phyloP scores from a whole-genome alignment of 2,888 invertebrate species.

The Physocephala rufipes region DNA sequence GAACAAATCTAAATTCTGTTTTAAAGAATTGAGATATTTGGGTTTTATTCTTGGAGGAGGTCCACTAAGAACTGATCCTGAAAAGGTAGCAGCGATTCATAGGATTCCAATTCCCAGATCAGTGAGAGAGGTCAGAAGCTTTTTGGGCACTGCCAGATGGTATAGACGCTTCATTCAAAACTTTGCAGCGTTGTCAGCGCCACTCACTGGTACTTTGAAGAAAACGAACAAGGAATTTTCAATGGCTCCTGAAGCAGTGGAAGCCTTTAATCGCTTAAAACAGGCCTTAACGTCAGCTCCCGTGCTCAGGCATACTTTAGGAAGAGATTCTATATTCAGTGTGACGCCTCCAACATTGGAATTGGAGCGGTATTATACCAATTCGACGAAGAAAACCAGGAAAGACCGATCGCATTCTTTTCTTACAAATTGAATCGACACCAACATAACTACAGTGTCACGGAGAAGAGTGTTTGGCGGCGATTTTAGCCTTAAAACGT shows the following conservation, averaged over 20 bases:
- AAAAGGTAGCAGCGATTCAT: conserved; percentile 35
- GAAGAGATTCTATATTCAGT: conserved; percentile 33
- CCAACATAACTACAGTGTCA: conserved; percentile 30
- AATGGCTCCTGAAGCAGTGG: conserved; percentile 1
- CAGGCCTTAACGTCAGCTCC: conserved; percentile 23
- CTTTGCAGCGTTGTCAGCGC: conserved; percentile 31
- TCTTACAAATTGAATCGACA: conserved; percentile 19
- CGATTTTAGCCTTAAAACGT: conserved; percentile 23
- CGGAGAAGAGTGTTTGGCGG: conserved; percentile 32
- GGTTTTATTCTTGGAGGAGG: conserved; percentile 38
- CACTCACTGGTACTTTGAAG: conserved; percentile 32
- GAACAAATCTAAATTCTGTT: conserved; percentile 39
- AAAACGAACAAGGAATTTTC: conserved; percentile 20
- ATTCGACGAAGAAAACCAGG: conserved; percentile 2
- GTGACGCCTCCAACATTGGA: conserved; percentile 26
- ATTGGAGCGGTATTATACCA: conserved; percentile 29
- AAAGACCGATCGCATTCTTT: conserved; percentile 28
- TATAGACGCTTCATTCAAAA: conserved; percentile 42
- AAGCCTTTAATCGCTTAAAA: conserved; percentile 25
- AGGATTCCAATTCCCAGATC: conserved; percentile 31
- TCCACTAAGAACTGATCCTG: conserved; percentile 32
- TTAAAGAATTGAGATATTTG: conserved; percentile 40
- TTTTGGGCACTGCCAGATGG: conserved; percentile 45
- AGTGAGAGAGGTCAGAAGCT: conserved; percentile 40
- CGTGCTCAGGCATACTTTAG: conserved; percentile 19